Percentiles rank a stretch among this genome's conserved stretches.
These are phyloP conservation scores for Ivindomyrus marchei DNA, from an alignment of 2,113 vertebrate genomes.

Conservation along the genomic window DNA sequence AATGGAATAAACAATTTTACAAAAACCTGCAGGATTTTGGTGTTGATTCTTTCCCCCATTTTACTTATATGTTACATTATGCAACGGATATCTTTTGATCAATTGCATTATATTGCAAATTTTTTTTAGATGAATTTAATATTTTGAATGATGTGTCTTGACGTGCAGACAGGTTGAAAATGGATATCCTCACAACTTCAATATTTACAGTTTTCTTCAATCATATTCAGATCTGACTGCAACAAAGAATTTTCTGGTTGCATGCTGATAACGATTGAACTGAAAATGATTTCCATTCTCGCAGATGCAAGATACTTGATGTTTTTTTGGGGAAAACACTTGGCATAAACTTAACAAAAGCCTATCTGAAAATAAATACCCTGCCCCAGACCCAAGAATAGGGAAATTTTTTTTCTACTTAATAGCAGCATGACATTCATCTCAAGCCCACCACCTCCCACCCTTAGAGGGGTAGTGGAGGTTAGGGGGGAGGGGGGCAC, in stretches of 20 bases:
- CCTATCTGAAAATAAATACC: neutral
- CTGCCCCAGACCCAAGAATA: neutral
- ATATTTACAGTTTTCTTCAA: neutral
- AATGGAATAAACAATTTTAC: neutral
- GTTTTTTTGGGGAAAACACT: neutral
- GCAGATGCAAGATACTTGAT: neutral
- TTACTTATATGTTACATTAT: neutral
- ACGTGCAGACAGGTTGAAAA: neutral
- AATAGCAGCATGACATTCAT: neutral
- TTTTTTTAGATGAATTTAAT: neutral
- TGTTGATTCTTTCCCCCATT: neutral
- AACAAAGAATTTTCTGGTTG: neutral
- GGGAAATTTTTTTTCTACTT: neutral
- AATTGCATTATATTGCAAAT: neutral
- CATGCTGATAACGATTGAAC: neutral
- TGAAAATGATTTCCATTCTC: neutral
- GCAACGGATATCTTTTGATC: neutral
- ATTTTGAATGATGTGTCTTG: neutral
- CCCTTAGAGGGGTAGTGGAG: neutral
- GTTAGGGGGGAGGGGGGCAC: neutral
- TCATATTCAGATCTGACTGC: neutral
- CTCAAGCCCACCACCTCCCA: neutral
- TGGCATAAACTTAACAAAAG: neutral
- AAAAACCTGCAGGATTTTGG: neutral
- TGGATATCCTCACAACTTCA: neutral